Evolutionary conservation across 2,113 vertebrate genomes (phyloP).

Genomic region (Cyanoderma ruficeps): DNA sequence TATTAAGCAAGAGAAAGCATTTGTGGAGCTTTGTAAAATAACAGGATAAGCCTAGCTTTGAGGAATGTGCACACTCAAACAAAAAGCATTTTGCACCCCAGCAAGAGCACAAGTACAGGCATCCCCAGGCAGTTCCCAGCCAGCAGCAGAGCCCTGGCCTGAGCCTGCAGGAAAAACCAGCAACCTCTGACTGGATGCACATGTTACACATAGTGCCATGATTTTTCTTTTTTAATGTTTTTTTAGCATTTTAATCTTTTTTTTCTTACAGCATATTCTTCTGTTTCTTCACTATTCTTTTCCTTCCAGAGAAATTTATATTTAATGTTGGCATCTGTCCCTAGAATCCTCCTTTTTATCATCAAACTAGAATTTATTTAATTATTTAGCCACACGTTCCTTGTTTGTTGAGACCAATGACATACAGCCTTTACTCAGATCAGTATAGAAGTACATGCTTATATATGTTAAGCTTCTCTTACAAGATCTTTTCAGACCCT

Average conservation of each 20-base stretch:
- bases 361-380: background rate
- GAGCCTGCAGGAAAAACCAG: background rate
- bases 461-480: background rate
- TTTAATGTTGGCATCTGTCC: background rate
- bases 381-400: background rate
- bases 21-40: background rate
- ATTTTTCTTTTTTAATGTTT: background rate
- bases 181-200: background rate
- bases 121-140: background rate
- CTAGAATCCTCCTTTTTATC: background rate
- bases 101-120: background rate
- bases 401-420: background rate
- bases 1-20: background rate
- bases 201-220: accelerated
- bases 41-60: background rate
- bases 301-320: background rate
- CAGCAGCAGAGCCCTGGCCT: background rate
- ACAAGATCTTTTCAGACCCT: background rate
- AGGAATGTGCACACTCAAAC: background rate
- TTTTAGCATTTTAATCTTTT: background rate
- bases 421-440: background rate
- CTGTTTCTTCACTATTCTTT: background rate
- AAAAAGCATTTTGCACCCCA: background rate
- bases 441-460: background rate
- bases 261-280: background rate